These are phyloP conservation scores for Equus quagga DNA, from an alignment of 2,113 vertebrate genomes.

Conservation along the genomic window DNA sequence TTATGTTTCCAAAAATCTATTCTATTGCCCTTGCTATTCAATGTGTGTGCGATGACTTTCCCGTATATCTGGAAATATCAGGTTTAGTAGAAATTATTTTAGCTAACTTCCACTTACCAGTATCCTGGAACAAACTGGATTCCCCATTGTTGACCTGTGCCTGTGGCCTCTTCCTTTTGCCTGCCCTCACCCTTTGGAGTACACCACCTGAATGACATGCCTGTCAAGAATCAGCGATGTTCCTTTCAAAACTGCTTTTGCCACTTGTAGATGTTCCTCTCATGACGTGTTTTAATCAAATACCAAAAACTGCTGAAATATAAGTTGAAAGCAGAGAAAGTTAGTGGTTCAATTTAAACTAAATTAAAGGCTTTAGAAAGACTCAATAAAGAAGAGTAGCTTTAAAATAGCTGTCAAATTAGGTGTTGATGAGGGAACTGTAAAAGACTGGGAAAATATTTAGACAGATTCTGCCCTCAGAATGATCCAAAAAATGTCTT, in stretches of 20 bases:
- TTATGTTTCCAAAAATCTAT: neutral
- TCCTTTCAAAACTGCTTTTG: constrained; percentile 5
- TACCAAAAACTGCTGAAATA: constrained; percentile 32
- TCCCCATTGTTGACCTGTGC: neutral
- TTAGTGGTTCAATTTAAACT: constrained; percentile 43
- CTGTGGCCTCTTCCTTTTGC: neutral
- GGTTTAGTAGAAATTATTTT: too few relatives aligned
- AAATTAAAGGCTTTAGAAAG: constrained; percentile 59
- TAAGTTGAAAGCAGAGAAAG: constrained; percentile 44
- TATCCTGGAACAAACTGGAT: neutral
- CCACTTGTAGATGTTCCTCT: neutral
- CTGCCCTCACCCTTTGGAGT: neutral
- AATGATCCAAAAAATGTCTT: neutral
- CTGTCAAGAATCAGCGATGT: neutral
- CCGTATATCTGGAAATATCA: fast-evolving
- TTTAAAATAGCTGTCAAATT: constrained; percentile 60
- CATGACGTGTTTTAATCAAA: constrained; percentile 44
- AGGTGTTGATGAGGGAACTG: constrained; percentile 29
- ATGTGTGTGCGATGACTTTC: neutral
- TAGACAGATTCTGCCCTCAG: constrained; percentile 51
- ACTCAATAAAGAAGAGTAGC: neutral
- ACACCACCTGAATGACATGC: neutral
- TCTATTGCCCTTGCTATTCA: neutral
- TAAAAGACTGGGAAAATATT: constrained; percentile 55
- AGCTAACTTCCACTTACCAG: fast-evolving